Evolutionary conservation across 35 echinoderm and acorn worm genomes (phyloP).

Genomic region (Lytechinus variegatus): DNA sequence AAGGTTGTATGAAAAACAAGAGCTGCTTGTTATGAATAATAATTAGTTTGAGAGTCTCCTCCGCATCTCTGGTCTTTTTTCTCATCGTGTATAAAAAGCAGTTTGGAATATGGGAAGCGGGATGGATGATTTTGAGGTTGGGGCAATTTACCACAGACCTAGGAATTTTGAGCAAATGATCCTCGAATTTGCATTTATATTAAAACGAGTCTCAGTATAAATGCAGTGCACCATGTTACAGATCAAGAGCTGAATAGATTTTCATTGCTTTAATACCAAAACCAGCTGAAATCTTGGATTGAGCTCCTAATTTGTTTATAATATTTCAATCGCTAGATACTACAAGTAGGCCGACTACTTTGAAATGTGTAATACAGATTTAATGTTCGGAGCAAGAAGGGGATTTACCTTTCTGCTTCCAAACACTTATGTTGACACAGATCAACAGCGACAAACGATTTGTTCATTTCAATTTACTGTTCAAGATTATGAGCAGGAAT

Average conservation of each 20-base stretch:
- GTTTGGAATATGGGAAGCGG: not conserved
- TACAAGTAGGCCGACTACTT: not conserved
- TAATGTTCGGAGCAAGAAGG: not conserved
- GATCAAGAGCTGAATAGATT: not conserved
- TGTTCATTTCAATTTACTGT: too few species aligned
- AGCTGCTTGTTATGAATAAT: not conserved
- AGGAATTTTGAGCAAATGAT: conserved; percentile 13
- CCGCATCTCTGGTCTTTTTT: not conserved
- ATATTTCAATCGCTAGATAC: not conserved
- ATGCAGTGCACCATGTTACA: not conserved
- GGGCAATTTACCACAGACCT: not conserved
- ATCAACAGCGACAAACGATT: too few species aligned
- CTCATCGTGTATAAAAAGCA: not conserved
- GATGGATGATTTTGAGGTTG: not conserved
- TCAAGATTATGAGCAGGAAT: too few species aligned
- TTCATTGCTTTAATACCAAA: not conserved
- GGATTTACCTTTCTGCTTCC: too few species aligned
- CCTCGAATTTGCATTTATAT: conserved; percentile 12
- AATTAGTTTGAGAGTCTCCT: not conserved
- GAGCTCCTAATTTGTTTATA: not conserved
- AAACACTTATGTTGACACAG: too few species aligned
- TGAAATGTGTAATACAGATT: not conserved
- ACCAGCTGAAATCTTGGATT: not conserved
- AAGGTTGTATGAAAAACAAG: not conserved
- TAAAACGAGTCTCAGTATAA: not conserved